Conservation (phyloP, 2,888 invertebrate species). For the Amaurobius ferox region DNA sequence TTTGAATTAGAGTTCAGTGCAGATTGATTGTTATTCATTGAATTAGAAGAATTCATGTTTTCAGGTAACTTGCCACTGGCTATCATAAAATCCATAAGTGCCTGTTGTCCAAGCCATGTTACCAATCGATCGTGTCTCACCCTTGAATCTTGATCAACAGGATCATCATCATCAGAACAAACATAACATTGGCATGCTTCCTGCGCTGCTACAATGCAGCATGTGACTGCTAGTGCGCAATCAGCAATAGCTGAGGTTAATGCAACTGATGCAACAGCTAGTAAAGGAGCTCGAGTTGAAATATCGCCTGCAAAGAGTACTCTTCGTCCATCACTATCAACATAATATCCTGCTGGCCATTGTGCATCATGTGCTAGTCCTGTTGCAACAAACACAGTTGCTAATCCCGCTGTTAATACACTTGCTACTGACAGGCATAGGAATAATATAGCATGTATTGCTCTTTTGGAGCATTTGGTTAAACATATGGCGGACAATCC, state of each 20-base stretch:
- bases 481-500: conserved; percentile 48
- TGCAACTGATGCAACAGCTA: conserved; percentile 77
- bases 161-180: conserved; percentile 50
- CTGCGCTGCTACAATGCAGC: conserved; percentile 74
- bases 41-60: conserved; percentile 7
- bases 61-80: conserved; percentile 64
- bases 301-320: conserved; percentile 74
- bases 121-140: conserved; percentile 74
- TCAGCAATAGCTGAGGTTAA: conserved; percentile 77
- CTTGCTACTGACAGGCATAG: conserved; percentile 76
- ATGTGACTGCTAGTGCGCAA: conserved; percentile 74
- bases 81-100: conserved; percentile 59
- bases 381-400: conserved; percentile 77
- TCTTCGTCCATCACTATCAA: conserved; percentile 74
- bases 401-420: conserved; percentile 76
- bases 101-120: conserved; percentile 75
- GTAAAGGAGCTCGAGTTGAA: conserved; percentile 74
- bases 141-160: conserved; percentile 73
- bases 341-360: conserved; percentile 79
- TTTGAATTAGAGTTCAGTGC: conserved; percentile 1
- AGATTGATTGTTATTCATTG: conserved; percentile 28
- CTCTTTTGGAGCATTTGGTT: conserved; percentile 27
- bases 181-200: conserved; percentile 74
- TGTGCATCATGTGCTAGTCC: conserved; percentile 76
- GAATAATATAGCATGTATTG: conserved; percentile 73